Conservation (phyloP, 2,888 invertebrate genomes). For the Morinoia aosen region DNA sequence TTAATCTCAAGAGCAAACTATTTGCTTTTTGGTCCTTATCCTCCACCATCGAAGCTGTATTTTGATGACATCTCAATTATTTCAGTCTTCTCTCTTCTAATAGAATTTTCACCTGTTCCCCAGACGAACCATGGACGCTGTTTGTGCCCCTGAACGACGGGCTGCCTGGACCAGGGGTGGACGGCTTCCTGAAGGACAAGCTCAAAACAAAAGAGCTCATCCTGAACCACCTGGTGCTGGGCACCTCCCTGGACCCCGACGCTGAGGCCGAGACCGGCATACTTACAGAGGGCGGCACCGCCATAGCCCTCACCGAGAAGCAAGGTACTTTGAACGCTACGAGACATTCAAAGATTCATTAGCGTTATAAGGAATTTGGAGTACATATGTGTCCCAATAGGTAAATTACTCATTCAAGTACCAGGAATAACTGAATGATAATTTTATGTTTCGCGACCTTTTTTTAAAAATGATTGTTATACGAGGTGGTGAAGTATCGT, state of each 20-base stretch:
- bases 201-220: conserved; percentile 54
- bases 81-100: neutral
- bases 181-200: conserved; percentile 57
- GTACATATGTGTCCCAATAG: no score
- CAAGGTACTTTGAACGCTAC: conserved; percentile 47
- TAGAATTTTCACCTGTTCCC: neutral
- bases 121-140: conserved; percentile 66
- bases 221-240: conserved; percentile 64
- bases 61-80: neutral
- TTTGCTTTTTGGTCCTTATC: neutral
- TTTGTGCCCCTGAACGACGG: conserved; percentile 64
- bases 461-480: no score
- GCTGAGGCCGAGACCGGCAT: neutral
- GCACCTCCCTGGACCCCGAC: conserved; percentile 53
- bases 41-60: neutral
- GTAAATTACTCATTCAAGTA: no score
- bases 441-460: no score
- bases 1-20: neutral
- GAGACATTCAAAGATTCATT: no score
- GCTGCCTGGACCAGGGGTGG: conserved; percentile 53
- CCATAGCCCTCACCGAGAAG: conserved; percentile 55
- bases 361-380: no score
- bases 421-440: no score
- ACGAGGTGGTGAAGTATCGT: no score
- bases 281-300: conserved; percentile 54